Percentiles rank a stretch among this genome's conserved stretches.
Conservation (phyloP, 1,140 invertebrate species). For the Chironomus striatipennis region DNA sequence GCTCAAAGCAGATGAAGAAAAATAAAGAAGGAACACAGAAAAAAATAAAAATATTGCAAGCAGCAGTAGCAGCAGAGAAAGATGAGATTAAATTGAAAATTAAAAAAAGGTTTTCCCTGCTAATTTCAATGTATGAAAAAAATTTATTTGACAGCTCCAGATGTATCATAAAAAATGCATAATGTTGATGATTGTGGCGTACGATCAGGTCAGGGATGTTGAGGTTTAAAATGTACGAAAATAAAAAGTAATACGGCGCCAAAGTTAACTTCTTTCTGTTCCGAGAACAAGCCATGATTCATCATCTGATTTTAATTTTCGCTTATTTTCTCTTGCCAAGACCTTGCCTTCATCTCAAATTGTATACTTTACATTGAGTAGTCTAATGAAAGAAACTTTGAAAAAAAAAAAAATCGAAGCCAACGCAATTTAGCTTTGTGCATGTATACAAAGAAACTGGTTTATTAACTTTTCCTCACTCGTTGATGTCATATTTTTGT, state of each 20-base stretch:
- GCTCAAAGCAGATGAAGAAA: too few relatives aligned
- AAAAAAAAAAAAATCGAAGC: not conserved
- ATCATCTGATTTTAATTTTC: not conserved
- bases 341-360: too few relatives aligned
- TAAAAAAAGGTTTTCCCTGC: too few relatives aligned
- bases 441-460: not conserved
- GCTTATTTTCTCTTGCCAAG: not conserved
- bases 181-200: not conserved
- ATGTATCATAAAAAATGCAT: not conserved
- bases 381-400: too few relatives aligned
- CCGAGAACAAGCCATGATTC: not conserved
- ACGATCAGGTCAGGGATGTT: not conserved
- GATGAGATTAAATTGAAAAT: too few relatives aligned
- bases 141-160: slow-evolving; percentile 7
- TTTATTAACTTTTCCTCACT: slow-evolving; percentile 6
- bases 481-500: slow-evolving; percentile 3
- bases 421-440: not conserved
- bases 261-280: too few relatives aligned
- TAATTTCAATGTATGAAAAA: not conserved
- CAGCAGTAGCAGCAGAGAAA: too few relatives aligned
- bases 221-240: not conserved
- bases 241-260: too few relatives aligned
- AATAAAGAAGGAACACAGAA: too few relatives aligned
- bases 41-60: too few relatives aligned
- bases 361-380: too few relatives aligned